Base-by-base conservation (phyloP, 1,140 invertebrate genomes). In the Pachyrhynchus sulphureomaculatus region DNA sequence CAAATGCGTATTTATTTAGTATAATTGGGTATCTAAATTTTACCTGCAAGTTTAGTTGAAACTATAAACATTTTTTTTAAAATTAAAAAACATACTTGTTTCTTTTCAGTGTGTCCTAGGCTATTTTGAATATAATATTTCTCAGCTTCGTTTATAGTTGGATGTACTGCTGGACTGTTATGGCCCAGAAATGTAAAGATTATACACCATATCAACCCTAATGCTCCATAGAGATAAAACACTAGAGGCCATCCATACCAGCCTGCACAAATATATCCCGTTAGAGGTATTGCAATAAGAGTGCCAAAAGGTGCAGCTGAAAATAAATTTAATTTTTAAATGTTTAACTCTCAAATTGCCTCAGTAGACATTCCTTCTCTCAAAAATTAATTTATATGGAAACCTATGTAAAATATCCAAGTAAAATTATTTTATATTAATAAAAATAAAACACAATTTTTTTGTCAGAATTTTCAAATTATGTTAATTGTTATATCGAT, bases 171-270 rank as follows among this genome's bases (percentile, higher is more conserved):
- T 0, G 95, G 94, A 4, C 81, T 77, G 67, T 88, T 86, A 0
- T 84, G 82, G 0, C 87, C 84, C 33, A 85, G 79, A 26, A 84
- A 75, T 26, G 82, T 75, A 81, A 88, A 92, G 0, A 82, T 4
- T 0, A 83, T 55, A 10, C 81, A 79, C 82, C 87, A 89, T 0
- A 81, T 0, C 1, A 89, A 52, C 9, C 84, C 80, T 0, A 86
- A 56, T 2, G 68, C 77, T 49, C 91, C 90, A 70, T 91, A 88
- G 0, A 86, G 70, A 68, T 93, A 93, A 72, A 92, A 93, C 1
- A 89, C 84, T 20, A 84, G 80, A 0, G 88, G 88, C 91, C 91
- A 93, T 0, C 91, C 91, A 2, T 82, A 65, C 23, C 36, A 52
- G 0, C 85, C 86, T 2, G 78, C 81, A 0, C 88, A 83, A 1